Evolutionary conservation across 2,888 invertebrate genomes (phyloP).

Genomic region (Chrysodeixis includens): DNA sequence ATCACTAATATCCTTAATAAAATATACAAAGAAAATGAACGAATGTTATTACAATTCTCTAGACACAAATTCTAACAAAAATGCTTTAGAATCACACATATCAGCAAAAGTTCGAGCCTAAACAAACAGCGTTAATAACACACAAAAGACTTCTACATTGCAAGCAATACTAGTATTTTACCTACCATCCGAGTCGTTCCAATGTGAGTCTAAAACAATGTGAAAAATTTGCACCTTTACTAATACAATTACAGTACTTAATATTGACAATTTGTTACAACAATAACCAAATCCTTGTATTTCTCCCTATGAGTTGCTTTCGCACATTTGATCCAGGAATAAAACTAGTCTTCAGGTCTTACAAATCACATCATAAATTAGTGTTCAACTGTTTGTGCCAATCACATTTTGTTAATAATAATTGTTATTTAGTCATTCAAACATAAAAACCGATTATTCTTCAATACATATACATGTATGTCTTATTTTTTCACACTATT

Average conservation of each 20-base stretch:
- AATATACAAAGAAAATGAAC: slow-evolving; percentile 15
- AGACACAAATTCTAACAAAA: slow-evolving; percentile 52
- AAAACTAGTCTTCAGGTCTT: background rate
- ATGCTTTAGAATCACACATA: slow-evolving; percentile 83
- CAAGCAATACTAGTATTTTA: slow-evolving; percentile 67
- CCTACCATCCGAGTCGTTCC: slow-evolving; percentile 79
- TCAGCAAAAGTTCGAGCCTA: slow-evolving; percentile 59
- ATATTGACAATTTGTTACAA: no score
- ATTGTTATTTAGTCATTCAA: no score
- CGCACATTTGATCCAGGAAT: background rate
- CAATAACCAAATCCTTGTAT: no score
- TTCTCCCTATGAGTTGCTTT: no score
- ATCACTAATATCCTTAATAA: background rate
- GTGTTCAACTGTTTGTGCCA: no score
- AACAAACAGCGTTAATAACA: slow-evolving; percentile 57
- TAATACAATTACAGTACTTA: slow-evolving; percentile 18
- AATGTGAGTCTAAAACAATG: slow-evolving; percentile 87
- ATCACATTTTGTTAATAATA: no score
- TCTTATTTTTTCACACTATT: no score
- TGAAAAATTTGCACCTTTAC: slow-evolving; percentile 64
- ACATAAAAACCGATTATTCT: no score
- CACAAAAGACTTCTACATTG: slow-evolving; percentile 55
- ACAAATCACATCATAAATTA: no score
- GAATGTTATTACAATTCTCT: slow-evolving; percentile 30
- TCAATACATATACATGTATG: no score